These are phyloP conservation scores for Nesoenas mayeri DNA, from an alignment of 2,113 vertebrate genomes.

Conservation along the genomic window DNA sequence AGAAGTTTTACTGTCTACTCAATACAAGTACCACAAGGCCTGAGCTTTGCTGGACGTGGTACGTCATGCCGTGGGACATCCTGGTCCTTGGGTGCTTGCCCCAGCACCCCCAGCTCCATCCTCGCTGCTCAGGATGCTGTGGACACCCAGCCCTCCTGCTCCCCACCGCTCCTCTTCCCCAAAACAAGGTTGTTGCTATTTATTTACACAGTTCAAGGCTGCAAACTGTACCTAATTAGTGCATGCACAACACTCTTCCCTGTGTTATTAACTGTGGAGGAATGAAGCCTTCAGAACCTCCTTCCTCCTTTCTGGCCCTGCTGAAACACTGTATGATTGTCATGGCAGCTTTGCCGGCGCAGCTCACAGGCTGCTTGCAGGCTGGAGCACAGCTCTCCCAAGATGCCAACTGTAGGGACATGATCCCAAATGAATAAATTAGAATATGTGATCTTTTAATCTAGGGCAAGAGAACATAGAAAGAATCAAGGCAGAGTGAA, in stretches of 20 bases:
- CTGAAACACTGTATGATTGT: fast-evolving
- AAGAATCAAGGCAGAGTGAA: background rate
- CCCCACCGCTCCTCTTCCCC: background rate
- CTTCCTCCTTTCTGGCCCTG: background rate
- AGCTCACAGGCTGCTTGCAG: background rate
- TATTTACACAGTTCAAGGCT: background rate
- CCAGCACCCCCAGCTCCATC: fast-evolving
- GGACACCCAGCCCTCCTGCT: fast-evolving
- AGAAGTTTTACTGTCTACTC: background rate
- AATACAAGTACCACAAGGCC: fast-evolving
- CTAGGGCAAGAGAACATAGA: background rate
- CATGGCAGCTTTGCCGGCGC: background rate
- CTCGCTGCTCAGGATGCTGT: too few relatives aligned
- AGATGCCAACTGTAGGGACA: background rate
- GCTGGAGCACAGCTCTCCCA: background rate
- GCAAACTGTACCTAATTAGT: background rate
- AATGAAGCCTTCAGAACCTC: background rate
- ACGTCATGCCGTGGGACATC: fast-evolving
- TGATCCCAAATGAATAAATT: background rate
- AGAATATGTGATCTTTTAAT: background rate
- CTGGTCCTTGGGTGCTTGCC: background rate
- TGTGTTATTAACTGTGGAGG: fast-evolving
- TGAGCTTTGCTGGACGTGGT: background rate
- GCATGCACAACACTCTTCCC: background rate
- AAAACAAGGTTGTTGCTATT: background rate